Evolutionary conservation across 2,888 invertebrate species (phyloP).

Genomic region (Drosophila melanosoma): DNA sequence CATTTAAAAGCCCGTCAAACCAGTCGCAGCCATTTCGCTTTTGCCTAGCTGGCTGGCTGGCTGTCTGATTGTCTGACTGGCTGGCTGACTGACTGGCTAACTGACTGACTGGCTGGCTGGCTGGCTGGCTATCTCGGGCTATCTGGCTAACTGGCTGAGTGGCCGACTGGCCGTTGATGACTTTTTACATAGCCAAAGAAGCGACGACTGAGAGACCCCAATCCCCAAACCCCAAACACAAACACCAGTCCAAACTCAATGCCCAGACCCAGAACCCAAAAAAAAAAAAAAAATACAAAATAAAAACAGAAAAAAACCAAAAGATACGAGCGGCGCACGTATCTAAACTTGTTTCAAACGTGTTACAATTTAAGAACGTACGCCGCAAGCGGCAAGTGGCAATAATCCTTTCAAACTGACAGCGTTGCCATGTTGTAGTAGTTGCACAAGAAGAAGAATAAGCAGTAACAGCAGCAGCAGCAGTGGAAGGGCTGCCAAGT

Average conservation of each 20-base stretch:
- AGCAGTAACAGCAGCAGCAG: conserved; percentile 5
- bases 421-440: conserved; percentile 59
- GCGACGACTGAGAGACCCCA: conserved; percentile 41
- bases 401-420: conserved; percentile 80
- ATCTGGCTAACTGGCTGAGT: conserved; percentile 52
- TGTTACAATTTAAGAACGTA: conserved; percentile 80
- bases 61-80: neutral
- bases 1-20: conserved; percentile 77
- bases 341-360: conserved; percentile 80
- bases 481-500: conserved; percentile 48
- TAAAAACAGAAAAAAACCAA: conserved; percentile 13
- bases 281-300: neutral
- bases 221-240: conserved; percentile 34
- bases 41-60: conserved; percentile 60
- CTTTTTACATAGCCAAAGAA: conserved; percentile 75
- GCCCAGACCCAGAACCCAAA: conserved; percentile 9
- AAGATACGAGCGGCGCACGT: conserved; percentile 64
- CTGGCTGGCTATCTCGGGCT: conserved; percentile 42
- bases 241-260: conserved; percentile 25
- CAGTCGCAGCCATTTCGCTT: conserved; percentile 70
- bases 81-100: conserved; percentile 21
- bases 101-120: conserved; percentile 39
- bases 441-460: conserved; percentile 24
- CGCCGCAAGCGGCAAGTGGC: conserved; percentile 79
- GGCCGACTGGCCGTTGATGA: conserved; percentile 66